Conservation (phyloP, 1,140 invertebrate species). For the Drosophila seguyi region DNA sequence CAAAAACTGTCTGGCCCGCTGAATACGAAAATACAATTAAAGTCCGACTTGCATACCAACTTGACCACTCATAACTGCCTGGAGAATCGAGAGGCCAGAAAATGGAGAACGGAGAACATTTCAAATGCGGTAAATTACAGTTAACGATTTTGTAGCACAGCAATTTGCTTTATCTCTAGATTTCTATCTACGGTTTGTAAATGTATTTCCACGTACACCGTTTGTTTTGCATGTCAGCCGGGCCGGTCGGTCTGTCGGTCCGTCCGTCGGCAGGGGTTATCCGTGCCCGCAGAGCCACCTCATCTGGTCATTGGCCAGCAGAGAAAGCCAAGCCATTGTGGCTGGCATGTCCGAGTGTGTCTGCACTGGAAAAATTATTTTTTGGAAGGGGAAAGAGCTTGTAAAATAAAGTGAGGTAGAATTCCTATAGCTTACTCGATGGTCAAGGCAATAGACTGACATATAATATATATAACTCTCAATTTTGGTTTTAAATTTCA, state of each 20-base stretch:
- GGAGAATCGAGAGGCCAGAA: background rate
- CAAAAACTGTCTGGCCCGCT: slow-evolving; percentile 15
- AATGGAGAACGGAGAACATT: slow-evolving; percentile 54
- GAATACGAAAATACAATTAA: slow-evolving; percentile 57
- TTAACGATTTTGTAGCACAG: slow-evolving; percentile 83
- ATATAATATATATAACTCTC: too few species aligned
- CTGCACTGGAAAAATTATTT: slow-evolving; percentile 16
- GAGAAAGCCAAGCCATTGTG: slow-evolving; percentile 53
- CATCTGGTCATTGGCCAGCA: slow-evolving; percentile 65
- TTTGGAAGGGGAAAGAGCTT: background rate
- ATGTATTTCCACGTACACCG: slow-evolving; percentile 74
- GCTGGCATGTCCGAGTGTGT: slow-evolving; percentile 23
- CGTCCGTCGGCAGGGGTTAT: slow-evolving; percentile 13
- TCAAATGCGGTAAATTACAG: slow-evolving; percentile 81
- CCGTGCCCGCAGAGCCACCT: slow-evolving; percentile 9
- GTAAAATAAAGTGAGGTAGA: accelerated
- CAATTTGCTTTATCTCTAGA: slow-evolving; percentile 81
- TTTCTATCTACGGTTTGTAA: slow-evolving; percentile 80
- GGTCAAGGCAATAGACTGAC: too few species aligned
- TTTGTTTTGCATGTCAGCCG: slow-evolving; percentile 78
- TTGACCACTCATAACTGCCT: slow-evolving; percentile 60
- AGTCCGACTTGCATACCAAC: slow-evolving; percentile 18
- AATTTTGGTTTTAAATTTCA: too few species aligned
- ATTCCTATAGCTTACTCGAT: background rate
- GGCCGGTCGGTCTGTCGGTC: slow-evolving; percentile 1